phyloP scores from a whole-genome alignment of 2,113 vertebrate genomes.

The rat (Rattus norvegicus) region GRCr8 NC_086038.1:52098001-52098500 shows the following conservation, averaged over 20 bases:
- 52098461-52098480: too few relatives aligned
- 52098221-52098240: neutral
- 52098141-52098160: neutral
- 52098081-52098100: neutral
- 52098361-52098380: too few relatives aligned
- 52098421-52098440: too few relatives aligned
- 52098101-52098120: neutral
- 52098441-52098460: too few relatives aligned
- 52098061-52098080: neutral
- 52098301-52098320: too few relatives aligned
- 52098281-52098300: too few relatives aligned
- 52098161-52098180: neutral
- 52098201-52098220: neutral
- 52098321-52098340: too few relatives aligned
- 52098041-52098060: neutral
- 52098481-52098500: too few relatives aligned
- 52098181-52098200: neutral
- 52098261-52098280: too few relatives aligned
- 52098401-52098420: too few relatives aligned
- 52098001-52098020: neutral
- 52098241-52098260: neutral
- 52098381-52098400: too few relatives aligned
- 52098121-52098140: neutral
- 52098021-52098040: neutral
- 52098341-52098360: too few relatives aligned